phyloP scores from a whole-genome alignment of 2,888 invertebrate genomes.

The Apoda limacodes region DNA sequence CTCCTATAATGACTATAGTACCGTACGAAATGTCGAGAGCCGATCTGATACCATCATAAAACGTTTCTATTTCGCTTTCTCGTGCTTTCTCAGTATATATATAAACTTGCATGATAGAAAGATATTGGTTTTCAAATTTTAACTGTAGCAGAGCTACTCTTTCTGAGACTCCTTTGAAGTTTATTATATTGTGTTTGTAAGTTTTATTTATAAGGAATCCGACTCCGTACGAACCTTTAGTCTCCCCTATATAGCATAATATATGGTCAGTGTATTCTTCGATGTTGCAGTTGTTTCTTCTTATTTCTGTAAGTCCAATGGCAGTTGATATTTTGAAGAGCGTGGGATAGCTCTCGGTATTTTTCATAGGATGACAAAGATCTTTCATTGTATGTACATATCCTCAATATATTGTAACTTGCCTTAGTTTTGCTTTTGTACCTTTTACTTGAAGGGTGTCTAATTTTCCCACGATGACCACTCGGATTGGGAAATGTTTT shows the following conservation, averaged over 20 bases:
- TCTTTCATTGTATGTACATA: conserved; percentile 1
- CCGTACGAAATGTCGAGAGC: no score
- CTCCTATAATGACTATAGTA: no score
- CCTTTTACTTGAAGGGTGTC: no score
- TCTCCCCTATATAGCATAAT: conserved; percentile 13
- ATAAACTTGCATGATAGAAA: conserved; percentile 18
- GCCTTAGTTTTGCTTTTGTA: no score
- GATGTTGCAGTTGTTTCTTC: conserved; percentile 11
- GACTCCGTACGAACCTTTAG: conserved; percentile 10
- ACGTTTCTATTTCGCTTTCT: conserved; percentile 11
- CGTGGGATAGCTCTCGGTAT: conserved; percentile 6
- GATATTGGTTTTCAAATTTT: neutral
- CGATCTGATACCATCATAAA: conserved; percentile 18
- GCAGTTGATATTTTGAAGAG: conserved; percentile 11
- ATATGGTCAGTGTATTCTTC: conserved; percentile 15
- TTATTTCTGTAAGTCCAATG: conserved; percentile 13
- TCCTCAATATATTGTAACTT: neutral
- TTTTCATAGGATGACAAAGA: conserved; percentile 1
- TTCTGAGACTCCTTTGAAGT: conserved; percentile 11
- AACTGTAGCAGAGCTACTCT: conserved; percentile 12
- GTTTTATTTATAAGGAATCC: conserved; percentile 16
- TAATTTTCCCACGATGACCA: no score
- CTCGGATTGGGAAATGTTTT: no score
- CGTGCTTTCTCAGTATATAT: conserved; percentile 16
- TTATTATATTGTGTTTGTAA: conserved; percentile 7